Percentiles rank a stretch among this genome's conserved stretches.
phyloP scores from a whole-genome alignment of 2,888 invertebrate species.

The Embidobia sp. region DNA sequence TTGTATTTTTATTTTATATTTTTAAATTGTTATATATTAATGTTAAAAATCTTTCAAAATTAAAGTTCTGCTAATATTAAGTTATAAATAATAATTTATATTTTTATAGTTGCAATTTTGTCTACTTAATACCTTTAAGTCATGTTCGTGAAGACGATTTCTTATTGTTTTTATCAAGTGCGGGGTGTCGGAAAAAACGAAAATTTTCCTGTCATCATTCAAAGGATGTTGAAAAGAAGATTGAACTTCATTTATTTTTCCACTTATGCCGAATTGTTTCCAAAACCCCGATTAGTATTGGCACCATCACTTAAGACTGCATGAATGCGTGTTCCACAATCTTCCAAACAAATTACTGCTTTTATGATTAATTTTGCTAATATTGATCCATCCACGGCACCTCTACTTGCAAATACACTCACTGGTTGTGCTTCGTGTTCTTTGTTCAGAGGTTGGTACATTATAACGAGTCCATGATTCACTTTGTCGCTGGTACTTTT shows the following conservation, averaged over 20 bases:
- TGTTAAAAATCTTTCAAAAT: too few relatives aligned
- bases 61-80: too few relatives aligned
- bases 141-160: slow-evolving; percentile 4
- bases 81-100: too few relatives aligned
- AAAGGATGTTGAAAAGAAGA: slow-evolving; percentile 7
- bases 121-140: slow-evolving; percentile 11
- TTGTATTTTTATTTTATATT: too few relatives aligned
- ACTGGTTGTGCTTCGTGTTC: slow-evolving; percentile 15
- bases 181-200: background rate
- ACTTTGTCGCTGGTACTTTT: slow-evolving; percentile 3
- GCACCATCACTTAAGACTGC: slow-evolving; percentile 6
- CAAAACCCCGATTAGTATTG: slow-evolving; percentile 9
- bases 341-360: slow-evolving; percentile 9
- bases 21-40: too few relatives aligned
- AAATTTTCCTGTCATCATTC: slow-evolving; percentile 10
- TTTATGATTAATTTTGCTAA: slow-evolving; percentile 18
- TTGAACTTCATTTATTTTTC: background rate
- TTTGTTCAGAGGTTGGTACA: slow-evolving; percentile 13
- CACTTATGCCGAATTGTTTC: slow-evolving; percentile 1
- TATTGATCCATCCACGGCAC: too few relatives aligned
- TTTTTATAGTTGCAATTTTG: too few relatives aligned
- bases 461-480: slow-evolving; percentile 5
- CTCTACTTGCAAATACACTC: too few relatives aligned
- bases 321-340: slow-evolving; percentile 9
- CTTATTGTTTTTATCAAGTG: slow-evolving; percentile 4